Evolutionary conservation across 2,113 vertebrate genomes (phyloP).

Genomic region (Onychostruthus taczanowskii): DNA sequence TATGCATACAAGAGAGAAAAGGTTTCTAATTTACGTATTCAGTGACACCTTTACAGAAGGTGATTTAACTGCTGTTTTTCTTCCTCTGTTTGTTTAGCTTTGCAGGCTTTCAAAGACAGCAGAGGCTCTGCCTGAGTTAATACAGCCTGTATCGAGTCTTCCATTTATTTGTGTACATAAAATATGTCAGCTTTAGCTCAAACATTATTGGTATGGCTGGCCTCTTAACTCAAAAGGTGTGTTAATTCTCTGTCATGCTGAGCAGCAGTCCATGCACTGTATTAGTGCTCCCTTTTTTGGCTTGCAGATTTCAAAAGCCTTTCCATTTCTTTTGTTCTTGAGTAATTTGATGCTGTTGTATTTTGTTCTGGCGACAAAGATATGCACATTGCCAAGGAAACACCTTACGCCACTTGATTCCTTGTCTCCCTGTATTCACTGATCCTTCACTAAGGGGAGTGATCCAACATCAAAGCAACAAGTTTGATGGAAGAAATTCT

Average conservation of each 20-base stretch:
- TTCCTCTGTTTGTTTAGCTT: conserved; percentile 2
- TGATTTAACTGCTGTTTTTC: neutral
- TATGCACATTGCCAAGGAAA: conserved; percentile 15
- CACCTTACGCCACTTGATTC: neutral
- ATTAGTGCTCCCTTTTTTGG: neutral
- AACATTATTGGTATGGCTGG: conserved; percentile 42
- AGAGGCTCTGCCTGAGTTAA: neutral
- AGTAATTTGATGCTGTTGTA: conserved; percentile 26
- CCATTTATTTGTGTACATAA: conserved; percentile 52
- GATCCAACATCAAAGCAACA: conserved; percentile 26
- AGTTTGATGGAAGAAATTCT: conserved; percentile 8
- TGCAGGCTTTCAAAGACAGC: conserved; percentile 23
- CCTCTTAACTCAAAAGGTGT: conserved; percentile 42
- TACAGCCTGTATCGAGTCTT: neutral
- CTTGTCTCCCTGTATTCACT: neutral
- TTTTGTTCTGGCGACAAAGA: conserved; percentile 14
- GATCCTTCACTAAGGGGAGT: neutral
- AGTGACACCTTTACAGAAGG: neutral
- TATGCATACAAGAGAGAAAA: neutral
- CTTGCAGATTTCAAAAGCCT: conserved; percentile 29
- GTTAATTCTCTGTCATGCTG: conserved; percentile 18
- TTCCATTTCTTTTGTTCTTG: conserved; percentile 39
- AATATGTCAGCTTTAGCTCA: conserved; percentile 56
- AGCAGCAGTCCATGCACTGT: neutral
- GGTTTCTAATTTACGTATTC: neutral